Base-by-base conservation (phyloP, 2,888 invertebrate species). In the Scaptodrosophila latifasciaeformis region DNA sequence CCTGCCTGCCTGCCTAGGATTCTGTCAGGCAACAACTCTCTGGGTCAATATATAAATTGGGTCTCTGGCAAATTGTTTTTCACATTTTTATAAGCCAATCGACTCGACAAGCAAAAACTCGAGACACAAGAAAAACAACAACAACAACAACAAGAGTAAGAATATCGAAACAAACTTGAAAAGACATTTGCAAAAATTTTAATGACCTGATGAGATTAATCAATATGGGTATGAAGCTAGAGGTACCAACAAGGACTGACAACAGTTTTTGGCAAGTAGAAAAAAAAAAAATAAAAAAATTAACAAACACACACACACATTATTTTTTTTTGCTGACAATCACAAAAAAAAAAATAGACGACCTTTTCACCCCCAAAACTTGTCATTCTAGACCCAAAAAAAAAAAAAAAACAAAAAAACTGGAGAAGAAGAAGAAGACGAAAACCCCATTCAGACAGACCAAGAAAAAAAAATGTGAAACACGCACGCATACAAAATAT, bases 171-270 rank as follows among this genome's bases (percentile, higher is more conserved):
- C 40, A 34, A 40, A 37, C 47, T 66, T 75, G 67, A 75, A 70
- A 74, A 67, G 79, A 71, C 72, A 74, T 76, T 74, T 71, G 74
- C 74, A 68, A 74, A 78, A 71, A 78, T 78, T 78, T 78, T 74
- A 78, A 74, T 79, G 76, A 78, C 76, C 78, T 61, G 72, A 69
- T 62, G 70, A 74, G 74, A 74, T 74, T 74, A 78, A 74, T 74
- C 76, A 74, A 74, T 75, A 75, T 61, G 24, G 4, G 4, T 24
- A 7, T 24, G 24, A 7, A 24, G 24, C 24, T 5, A 7, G 24
- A 24, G 24, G 3, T 7, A 24, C n/a, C n/a, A n/a, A n/a, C n/a
- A n/a, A n/a, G n/a, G n/a, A n/a, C n/a, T n/a, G n/a, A n/a, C n/a
- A n/a, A n/a, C n/a, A n/a, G n/a, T n/a, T n/a, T n/a, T n/a, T n/a